Evolutionary conservation across 2,888 invertebrate genomes (phyloP), one percentile per base, ranked within the genome.

Genomic region (Sarcophaga carnaria): DNA sequence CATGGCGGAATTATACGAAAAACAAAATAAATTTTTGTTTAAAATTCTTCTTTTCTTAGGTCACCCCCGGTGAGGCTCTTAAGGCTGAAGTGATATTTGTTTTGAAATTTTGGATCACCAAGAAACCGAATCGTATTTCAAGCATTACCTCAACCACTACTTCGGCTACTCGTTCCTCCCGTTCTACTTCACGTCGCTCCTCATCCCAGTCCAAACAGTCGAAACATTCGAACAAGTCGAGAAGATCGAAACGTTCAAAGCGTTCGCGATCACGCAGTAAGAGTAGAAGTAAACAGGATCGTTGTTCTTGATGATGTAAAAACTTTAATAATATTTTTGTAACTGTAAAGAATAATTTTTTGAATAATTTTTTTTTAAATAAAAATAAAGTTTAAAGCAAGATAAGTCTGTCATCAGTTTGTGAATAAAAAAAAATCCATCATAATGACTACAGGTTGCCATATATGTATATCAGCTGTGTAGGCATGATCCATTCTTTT

Each of bases 71-170:
- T 83, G 96, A 96, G 90, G 97, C 97, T 0, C 94, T 97, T 45
- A 94, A 95, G 91, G 95, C 95, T 0, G 97, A 97, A 91, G 90
- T 97, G 0, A 94, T 94, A 74, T 97, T 97, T 92, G 96, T 96
- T 0, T 91, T 97, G 8, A 96, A 96, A 92, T 95, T 97, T 89
- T 95, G 96, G 95, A 95, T 96, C 87, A 95, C 95, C 17, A 96
- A 96, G 81, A 97, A 97, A 90, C 96, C 96, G 0, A 96, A 96
- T 80, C 90, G 91, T 11, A 92, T 91, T 4, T 88, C 88, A 10
- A 90, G 87, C 20, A 83, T 79, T 12, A 83, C 66, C 1, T 80
- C 72, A 25, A 81, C 80, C 27, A 72, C 76, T 8, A 75, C 78
- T 4, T 86, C 62, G 14, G 69, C 82, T 5, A 82, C 88, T 1